Conservation (phyloP, 2,113 vertebrate genomes). For the Setophaga petechia region DNA sequence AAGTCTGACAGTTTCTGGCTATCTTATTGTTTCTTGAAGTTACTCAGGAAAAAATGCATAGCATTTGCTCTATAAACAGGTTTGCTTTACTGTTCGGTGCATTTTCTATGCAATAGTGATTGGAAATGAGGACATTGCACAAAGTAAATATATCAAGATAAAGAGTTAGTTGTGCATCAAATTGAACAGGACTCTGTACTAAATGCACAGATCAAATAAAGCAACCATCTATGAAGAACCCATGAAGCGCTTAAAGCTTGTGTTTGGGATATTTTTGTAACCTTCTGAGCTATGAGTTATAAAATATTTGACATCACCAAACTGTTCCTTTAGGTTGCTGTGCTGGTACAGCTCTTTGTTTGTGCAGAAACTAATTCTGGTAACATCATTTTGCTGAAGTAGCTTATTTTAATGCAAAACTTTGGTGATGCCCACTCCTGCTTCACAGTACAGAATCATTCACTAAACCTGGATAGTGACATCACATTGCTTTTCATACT, state of each 20-base stretch:
- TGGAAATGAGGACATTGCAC: background rate
- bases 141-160: background rate
- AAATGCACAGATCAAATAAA: slow-evolving; percentile 67
- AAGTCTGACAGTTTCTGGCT: slow-evolving; percentile 74
- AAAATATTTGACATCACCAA: slow-evolving; percentile 77
- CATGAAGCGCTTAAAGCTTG: slow-evolving; percentile 64
- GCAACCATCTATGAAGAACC: slow-evolving; percentile 47
- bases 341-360: slow-evolving; percentile 37
- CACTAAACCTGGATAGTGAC: slow-evolving; percentile 77
- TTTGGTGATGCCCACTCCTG: slow-evolving; percentile 91
- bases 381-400: slow-evolving; percentile 45
- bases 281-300: slow-evolving; percentile 65
- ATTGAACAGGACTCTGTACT: background rate
- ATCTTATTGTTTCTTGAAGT: slow-evolving; percentile 67
- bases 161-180: background rate
- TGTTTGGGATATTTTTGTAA: slow-evolving; percentile 70
- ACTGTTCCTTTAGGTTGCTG: slow-evolving; percentile 59
- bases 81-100: slow-evolving; percentile 76
- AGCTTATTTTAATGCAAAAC: slow-evolving; percentile 73
- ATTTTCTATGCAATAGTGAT: slow-evolving; percentile 28
- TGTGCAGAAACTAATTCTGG: slow-evolving; percentile 53
- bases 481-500: slow-evolving; percentile 78
- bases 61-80: slow-evolving; percentile 70
- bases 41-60: slow-evolving; percentile 68
- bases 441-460: slow-evolving; percentile 75